Base-by-base conservation (phyloP, 1,140 invertebrate genomes). In the Lepidotrigona ventralis region DNA sequence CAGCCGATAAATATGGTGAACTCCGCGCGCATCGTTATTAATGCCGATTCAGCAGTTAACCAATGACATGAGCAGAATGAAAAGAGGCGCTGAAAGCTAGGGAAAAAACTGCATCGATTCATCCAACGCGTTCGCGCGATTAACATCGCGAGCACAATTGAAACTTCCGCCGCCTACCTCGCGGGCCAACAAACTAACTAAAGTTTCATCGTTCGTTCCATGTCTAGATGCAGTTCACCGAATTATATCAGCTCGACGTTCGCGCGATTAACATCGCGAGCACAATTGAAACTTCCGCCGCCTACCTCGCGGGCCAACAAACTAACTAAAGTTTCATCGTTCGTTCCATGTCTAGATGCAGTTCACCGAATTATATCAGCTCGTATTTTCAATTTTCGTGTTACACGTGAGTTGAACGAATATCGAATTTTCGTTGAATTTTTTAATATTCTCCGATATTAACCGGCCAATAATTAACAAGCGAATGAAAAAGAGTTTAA, bases 1-100 rank as follows among this genome's bases (percentile, higher is more conserved):
- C 23, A 17, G 46, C 26, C 46, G 29, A 79, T 79, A 54, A 46
- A 46, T 54, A 69, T 60, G 69, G 63, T 53, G 15, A 80, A 80
- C 63, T 51, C 19, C 26, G 33, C 6, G 11, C 11, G 5, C 11
- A 39, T 26, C 51, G 51, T 74, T 69, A 81, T 66, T 66, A 81
- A 74, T 66, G 29, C 19, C 51, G 29, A 23, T 21, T 19, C 23
- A 17, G 23, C 70, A 66, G 60, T 81, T 74, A 66, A 74, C 56
- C 69, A 72, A 60, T 39, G 54, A 46, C n/a, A n/a, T n/a, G n/a
- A 73, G 64, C 39, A n/a, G 58, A 39, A 54, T 19, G 46, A 64
- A 21, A 46, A 46, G 0, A 8, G 39, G 9, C 8, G 39, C 6
- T 46, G 39, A 46, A 46, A 46, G 39, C 39, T 46, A 46, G 39